A percentile compares a stretch with the other conserved stretches of the same genome.
Evolutionary conservation across 2,888 invertebrate species (phyloP).

Genomic region (Tinea trinotella): DNA sequence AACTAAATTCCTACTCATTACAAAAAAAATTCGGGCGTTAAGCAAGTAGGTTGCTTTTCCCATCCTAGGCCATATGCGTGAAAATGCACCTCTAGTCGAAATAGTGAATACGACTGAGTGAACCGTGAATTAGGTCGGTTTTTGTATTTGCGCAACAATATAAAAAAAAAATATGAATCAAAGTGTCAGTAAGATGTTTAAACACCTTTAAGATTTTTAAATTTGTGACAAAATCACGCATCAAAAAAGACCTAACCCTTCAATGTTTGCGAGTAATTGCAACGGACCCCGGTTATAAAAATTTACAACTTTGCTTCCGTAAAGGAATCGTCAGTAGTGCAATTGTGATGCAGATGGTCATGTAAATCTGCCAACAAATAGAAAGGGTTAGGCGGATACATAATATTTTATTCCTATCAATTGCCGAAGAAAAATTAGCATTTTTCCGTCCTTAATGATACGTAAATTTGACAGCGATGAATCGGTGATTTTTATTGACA

Average conservation of each 20-base stretch:
- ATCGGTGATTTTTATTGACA: conserved; percentile 1
- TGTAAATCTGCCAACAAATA: conserved; percentile 14
- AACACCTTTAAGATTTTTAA: too few relatives aligned
- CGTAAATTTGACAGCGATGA: conserved; percentile 5
- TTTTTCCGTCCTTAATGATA: conserved; percentile 14
- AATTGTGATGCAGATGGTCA: conserved; percentile 58
- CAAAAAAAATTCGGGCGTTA: too few relatives aligned
- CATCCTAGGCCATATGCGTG: too few relatives aligned
- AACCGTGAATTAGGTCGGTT: too few relatives aligned
- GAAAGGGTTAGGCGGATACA: conserved; percentile 10
- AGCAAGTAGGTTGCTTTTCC: too few relatives aligned
- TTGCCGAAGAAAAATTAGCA: neutral
- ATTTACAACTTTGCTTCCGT: conserved; percentile 63
- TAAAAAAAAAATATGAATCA: too few relatives aligned
- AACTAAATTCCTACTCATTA: too few relatives aligned
- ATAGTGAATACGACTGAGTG: too few relatives aligned
- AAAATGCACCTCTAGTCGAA: too few relatives aligned
- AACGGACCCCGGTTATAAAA: conserved; percentile 53
- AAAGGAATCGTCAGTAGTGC: conserved; percentile 37
- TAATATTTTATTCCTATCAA: conserved; percentile 9
- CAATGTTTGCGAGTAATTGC: conserved; percentile 38
- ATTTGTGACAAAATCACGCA: too few relatives aligned
- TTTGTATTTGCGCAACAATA: too few relatives aligned
- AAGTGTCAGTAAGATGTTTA: too few relatives aligned
- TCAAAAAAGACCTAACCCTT: neutral